These are phyloP conservation scores for Arremon brunneinucha DNA, from an alignment of 2,797 vertebrate species.

Conservation along the genomic window DNA sequence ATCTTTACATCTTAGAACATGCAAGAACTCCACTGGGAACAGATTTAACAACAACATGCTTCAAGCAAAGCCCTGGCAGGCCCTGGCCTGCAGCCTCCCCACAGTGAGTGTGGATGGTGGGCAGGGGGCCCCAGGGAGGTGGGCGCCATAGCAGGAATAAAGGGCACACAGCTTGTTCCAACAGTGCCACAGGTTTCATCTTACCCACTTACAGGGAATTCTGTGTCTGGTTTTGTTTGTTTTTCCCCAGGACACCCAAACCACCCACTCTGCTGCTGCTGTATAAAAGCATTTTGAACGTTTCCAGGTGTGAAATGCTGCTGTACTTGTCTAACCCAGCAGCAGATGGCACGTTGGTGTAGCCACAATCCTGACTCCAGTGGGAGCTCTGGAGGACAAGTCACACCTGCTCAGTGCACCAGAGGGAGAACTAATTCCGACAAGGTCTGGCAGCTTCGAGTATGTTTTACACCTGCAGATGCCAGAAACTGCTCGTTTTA, in stretches of 20 bases:
- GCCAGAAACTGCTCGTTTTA: background rate
- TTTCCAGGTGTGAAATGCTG: background rate
- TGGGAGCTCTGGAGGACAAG: conserved; percentile 1
- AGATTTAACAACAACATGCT: background rate
- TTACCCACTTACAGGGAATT: background rate
- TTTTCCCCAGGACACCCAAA: background rate
- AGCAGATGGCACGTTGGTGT: background rate
- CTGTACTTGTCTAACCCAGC: background rate
- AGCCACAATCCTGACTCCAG: background rate
- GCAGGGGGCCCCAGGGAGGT: background rate
- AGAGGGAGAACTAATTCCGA: background rate
- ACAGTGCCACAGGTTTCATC: background rate
- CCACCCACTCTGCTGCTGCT: background rate
- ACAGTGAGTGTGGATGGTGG: background rate
- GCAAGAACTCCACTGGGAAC: background rate
- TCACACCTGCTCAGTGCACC: conserved; percentile 29
- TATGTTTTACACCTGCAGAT: conserved; percentile 12
- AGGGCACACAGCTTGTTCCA: background rate
- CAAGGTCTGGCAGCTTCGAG: background rate
- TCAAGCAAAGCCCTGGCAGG: background rate
- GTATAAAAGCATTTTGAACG: background rate
- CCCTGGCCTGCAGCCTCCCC: background rate
- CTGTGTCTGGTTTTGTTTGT: background rate
- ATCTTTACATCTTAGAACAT: background rate
- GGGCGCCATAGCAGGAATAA: background rate